Percentiles rank a stretch among this genome's conserved stretches.
phyloP scores from a whole-genome alignment of 2,797 vertebrate genomes.

The Galaxias olidus region DNA sequence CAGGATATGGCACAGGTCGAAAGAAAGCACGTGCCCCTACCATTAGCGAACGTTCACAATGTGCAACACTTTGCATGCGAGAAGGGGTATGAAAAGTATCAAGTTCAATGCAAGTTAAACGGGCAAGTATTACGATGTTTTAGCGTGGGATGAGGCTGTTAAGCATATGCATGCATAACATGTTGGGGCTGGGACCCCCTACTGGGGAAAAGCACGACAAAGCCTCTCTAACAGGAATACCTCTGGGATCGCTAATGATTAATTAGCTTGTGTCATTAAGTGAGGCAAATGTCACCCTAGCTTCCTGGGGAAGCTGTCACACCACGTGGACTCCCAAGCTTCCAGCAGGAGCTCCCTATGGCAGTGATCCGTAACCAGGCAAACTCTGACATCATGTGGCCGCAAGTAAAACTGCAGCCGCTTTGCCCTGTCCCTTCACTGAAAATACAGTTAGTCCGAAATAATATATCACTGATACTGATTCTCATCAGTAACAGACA shows the following conservation, averaged over 20 bases:
- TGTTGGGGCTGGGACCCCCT: constrained; percentile 87
- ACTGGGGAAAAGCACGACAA: constrained; percentile 87
- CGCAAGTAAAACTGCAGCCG: constrained; percentile 49
- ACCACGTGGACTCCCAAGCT: constrained; percentile 76
- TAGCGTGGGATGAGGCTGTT: constrained; percentile 76
- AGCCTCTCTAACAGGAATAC: constrained; percentile 90
- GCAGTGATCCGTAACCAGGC: constrained; percentile 65
- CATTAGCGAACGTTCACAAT: constrained; percentile 12
- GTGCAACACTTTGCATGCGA: constrained; percentile 46
- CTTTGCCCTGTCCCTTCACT: background rate
- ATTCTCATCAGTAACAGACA: background rate
- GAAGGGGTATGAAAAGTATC: constrained; percentile 56
- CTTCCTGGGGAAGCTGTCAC: constrained; percentile 90
- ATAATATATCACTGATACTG: background rate
- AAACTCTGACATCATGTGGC: constrained; percentile 91
- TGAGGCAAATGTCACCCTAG: constrained; percentile 96
- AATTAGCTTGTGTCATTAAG: constrained; percentile 98
- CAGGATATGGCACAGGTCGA: background rate
- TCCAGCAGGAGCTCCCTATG: constrained; percentile 65
- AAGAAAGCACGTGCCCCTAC: constrained; percentile 1
- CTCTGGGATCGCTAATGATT: constrained; percentile 98
- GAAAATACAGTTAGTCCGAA: background rate
- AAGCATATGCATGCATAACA: constrained; percentile 84
- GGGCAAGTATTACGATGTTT: constrained; percentile 76
- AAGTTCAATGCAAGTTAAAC: constrained; percentile 68